Conservation (phyloP, 2,113 vertebrate genomes). For the Podarcis muralis region DNA sequence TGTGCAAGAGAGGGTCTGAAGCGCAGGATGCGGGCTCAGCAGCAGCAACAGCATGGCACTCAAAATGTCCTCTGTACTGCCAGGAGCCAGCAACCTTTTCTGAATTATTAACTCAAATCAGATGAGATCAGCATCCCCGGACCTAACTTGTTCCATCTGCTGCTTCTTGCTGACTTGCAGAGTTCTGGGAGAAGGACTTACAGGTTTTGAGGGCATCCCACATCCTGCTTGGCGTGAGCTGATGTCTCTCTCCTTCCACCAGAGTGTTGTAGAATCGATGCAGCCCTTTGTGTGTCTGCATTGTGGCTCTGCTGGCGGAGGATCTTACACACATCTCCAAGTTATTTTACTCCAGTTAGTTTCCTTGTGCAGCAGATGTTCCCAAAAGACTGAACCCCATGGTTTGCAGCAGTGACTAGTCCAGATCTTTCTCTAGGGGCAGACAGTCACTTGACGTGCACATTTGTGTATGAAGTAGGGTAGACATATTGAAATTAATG, state of each 20-base stretch:
- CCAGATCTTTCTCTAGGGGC: not conserved
- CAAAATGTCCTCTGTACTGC: not conserved
- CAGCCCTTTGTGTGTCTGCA: no score
- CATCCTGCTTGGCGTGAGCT: not conserved
- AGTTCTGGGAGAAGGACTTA: not conserved
- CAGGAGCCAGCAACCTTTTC: not conserved
- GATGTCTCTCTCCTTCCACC: not conserved
- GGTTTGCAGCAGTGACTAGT: not conserved
- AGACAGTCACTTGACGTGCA: not conserved
- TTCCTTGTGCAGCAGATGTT: not conserved
- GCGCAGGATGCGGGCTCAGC: not conserved
- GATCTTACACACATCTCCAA: not conserved
- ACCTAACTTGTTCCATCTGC: slow-evolving; percentile 35
- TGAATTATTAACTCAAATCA: slow-evolving; percentile 7
- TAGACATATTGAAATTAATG: no score
- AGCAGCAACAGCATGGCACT: not conserved
- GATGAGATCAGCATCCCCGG: slow-evolving; percentile 15
- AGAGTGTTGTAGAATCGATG: no score
- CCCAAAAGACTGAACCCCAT: not conserved
- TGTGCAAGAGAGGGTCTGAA: not conserved
- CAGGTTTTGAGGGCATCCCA: slow-evolving; percentile 1
- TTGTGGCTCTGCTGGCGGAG: rapidly evolving
- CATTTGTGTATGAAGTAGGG: not conserved
- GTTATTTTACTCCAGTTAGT: no score
- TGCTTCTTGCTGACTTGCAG: not conserved